Base-by-base conservation (phyloP, 2,113 vertebrate species). In the Petrocephalus zakoni region DNA sequence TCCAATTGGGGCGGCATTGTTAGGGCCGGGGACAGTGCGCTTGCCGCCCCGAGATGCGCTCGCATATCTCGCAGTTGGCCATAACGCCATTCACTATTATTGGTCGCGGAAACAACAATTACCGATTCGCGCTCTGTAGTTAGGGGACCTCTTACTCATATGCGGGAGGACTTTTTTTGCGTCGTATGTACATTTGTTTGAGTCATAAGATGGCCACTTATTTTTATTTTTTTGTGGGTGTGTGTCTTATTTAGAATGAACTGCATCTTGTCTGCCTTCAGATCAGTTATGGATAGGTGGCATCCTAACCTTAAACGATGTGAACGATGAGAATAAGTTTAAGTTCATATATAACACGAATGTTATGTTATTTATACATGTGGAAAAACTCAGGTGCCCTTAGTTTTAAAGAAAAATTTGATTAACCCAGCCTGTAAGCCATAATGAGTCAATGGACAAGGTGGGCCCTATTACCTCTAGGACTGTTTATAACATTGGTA, bases 1-100 rank as follows among this genome's bases (percentile, higher is more conserved):
- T 89, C 55, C 42, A 37, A 49, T 53, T 84, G 78, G 42, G 81
- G 37, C 9, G 88, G 53, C 56, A 25, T 85, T 85, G 87, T 72
- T 15, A 56, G 34, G n/a, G 81, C n/a, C 9, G 13, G 53, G 22
- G 37, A 85, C 15, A 19, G 34, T 9, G 34, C 9, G 2, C 19
- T 53, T 22, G 49, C 42, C 25, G 3, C 22, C 49, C 19, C 53
- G 13, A 78, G 81, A 88, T 25, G 47, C 22, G 87, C 68, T 53
- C 11, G 49, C 87, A 37, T 8, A 22, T 34, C 25, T 5, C 0
- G 2, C 5, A 3, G 55, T 88, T 78, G 61, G 61, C 47, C 11
- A 22, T 88, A 29, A 78, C 47, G n/a, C n/a, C 5, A 11, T 47
- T 29, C n/a, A 52, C 21, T 29, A 55, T 78, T 78, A 42, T 88